Evolutionary conservation across 2,797 vertebrate species (phyloP).

Genomic region (Betta splendens): DNA sequence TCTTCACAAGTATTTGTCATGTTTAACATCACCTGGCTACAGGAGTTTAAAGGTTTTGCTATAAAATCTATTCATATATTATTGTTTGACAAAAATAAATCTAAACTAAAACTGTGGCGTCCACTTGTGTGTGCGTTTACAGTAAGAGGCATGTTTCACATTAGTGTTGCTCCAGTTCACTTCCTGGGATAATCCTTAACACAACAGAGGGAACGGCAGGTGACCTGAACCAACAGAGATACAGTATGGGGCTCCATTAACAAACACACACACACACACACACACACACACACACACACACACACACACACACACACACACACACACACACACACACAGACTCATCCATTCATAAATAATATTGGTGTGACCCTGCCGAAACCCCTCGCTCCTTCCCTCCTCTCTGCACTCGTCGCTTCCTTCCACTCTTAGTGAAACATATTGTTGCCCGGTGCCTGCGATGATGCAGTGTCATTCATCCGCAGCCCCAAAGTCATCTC

Average conservation of each 20-base stretch:
- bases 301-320: slow-evolving; percentile 51
- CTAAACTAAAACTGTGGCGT: too few relatives aligned
- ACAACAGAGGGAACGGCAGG: slow-evolving; percentile 76
- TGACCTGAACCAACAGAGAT: slow-evolving; percentile 70
- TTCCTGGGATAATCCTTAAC: slow-evolving; percentile 86
- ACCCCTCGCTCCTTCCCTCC: slow-evolving; percentile 50
- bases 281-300: slow-evolving; percentile 53
- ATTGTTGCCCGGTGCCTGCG: slow-evolving; percentile 53
- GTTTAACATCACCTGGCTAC: too few relatives aligned
- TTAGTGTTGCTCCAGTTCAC: slow-evolving; percentile 84
- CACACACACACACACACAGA: slow-evolving; percentile 50
- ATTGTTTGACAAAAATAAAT: too few relatives aligned
- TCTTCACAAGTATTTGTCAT: too few relatives aligned
- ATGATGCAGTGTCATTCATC: slow-evolving; percentile 67
- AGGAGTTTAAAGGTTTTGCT: too few relatives aligned
- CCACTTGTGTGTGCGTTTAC: slow-evolving; percentile 42
- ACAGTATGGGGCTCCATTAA: slow-evolving; percentile 71
- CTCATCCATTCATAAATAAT: slow-evolving; percentile 78
- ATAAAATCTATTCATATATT: too few relatives aligned
- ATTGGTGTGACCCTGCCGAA: slow-evolving; percentile 68
- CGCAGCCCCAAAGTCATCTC: slow-evolving; percentile 70
- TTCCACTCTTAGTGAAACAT: slow-evolving; percentile 64
- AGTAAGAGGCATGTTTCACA: slow-evolving; percentile 74
- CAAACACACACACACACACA: slow-evolving; percentile 46
- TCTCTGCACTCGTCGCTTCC: slow-evolving; percentile 32